Evolutionary conservation across 2,797 vertebrate genomes (phyloP).

Genomic region (Aphelocoma californica): DNA sequence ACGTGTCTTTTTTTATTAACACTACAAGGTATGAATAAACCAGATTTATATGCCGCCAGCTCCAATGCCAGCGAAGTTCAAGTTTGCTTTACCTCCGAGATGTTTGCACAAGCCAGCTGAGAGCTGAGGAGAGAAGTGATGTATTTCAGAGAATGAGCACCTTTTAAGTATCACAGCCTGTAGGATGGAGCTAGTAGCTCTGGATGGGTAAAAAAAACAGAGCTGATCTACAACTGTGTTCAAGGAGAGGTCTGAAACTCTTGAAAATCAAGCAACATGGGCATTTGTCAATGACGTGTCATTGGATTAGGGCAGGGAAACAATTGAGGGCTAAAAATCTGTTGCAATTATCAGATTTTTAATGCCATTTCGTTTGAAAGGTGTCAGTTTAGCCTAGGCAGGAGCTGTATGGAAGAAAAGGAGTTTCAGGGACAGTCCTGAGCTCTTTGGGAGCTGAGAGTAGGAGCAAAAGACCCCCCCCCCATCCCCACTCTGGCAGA

Average conservation of each 20-base stretch:
- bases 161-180: not conserved
- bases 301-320: not conserved
- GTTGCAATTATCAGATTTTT: not conserved
- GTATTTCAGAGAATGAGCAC: not conserved
- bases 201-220: not conserved
- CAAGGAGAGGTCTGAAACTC: not conserved
- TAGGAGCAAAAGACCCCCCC: not conserved
- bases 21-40: not conserved
- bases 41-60: not conserved
- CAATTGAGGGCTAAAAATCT: not conserved
- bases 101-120: not conserved
- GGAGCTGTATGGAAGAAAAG: not conserved
- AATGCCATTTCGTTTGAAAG: not conserved
- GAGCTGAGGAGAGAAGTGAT: not conserved
- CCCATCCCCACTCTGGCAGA: not conserved
- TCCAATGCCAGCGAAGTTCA: not conserved
- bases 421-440: not conserved
- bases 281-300: not conserved
- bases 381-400: not conserved
- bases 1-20: not conserved
- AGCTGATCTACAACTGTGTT: not conserved
- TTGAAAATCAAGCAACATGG: not conserved
- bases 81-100: not conserved
- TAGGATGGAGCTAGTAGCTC: not conserved
- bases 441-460: not conserved